Percentiles rank a stretch among this genome's conserved stretches.
Conservation (phyloP, 1,140 invertebrate species). For the Aphaenogaster ashmeadi region DNA sequence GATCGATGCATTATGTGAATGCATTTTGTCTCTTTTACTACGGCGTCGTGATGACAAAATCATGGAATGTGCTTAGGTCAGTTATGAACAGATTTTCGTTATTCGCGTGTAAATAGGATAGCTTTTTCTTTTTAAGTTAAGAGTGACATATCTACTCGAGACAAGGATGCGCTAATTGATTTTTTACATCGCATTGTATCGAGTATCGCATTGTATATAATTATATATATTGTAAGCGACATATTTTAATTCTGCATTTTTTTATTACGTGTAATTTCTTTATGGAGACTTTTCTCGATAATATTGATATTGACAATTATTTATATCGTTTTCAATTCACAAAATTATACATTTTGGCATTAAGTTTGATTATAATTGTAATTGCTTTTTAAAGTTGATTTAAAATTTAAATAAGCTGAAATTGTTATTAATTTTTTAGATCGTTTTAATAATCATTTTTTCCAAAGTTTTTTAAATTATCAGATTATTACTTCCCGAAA, state of each 20-base stretch:
- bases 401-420: background rate
- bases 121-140: constrained; percentile 1
- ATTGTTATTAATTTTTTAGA: background rate
- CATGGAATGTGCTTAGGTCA: background rate
- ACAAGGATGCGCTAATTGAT: background rate
- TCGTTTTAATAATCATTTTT: background rate
- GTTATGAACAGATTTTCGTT: background rate
- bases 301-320: background rate
- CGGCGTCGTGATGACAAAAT: background rate
- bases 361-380: background rate
- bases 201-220: background rate
- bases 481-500: background rate
- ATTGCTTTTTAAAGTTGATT: background rate
- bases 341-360: background rate
- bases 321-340: background rate
- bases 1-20: background rate
- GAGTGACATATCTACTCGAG: background rate
- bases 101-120: background rate
- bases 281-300: background rate
- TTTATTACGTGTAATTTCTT: background rate
- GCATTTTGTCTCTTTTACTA: background rate
- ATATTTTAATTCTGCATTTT: background rate
- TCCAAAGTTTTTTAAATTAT: background rate
- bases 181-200: background rate
- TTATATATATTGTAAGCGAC: background rate